These are phyloP conservation scores for Lysandra bellargus DNA, from an alignment of 2,888 invertebrate genomes.

Conservation along the genomic window DNA sequence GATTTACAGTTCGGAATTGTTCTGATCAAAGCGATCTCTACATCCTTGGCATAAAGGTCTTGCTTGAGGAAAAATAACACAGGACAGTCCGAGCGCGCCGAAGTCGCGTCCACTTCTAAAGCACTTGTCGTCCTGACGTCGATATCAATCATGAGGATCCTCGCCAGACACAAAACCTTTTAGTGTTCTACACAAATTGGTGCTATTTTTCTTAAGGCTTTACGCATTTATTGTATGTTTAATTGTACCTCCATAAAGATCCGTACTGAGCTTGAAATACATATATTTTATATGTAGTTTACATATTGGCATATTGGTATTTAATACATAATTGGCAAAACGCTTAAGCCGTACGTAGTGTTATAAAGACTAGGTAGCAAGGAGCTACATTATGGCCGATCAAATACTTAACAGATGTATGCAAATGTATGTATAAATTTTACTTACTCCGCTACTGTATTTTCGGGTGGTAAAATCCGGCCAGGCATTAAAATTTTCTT, in stretches of 20 bases:
- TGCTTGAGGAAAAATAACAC: neutral
- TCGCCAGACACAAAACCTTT: conserved; percentile 29
- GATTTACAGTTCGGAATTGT: conserved; percentile 55
- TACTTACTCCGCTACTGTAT: conserved; percentile 67
- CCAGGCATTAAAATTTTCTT: conserved; percentile 72
- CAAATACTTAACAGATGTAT: neutral
- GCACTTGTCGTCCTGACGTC: conserved; percentile 36
- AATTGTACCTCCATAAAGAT: neutral
- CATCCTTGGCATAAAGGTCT: neutral
- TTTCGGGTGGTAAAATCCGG: conserved; percentile 64
- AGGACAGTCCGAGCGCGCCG: neutral
- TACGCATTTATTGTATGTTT: neutral
- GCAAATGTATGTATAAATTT: neutral
- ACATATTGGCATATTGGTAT: too few relatives aligned
- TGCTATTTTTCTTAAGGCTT: conserved; percentile 31
- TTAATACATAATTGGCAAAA: too few relatives aligned
- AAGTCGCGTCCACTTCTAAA: conserved; percentile 36
- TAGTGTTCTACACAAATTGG: conserved; percentile 16
- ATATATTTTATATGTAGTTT: neutral
- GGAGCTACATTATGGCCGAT: neutral
- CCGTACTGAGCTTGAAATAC: neutral
- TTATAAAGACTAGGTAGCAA: neutral
- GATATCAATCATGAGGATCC: conserved; percentile 37
- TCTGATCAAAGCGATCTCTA: neutral
- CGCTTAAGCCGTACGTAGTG: neutral